phyloP scores from a whole-genome alignment of 2,888 invertebrate genomes.

The Lithophane semibrunnea region DNA sequence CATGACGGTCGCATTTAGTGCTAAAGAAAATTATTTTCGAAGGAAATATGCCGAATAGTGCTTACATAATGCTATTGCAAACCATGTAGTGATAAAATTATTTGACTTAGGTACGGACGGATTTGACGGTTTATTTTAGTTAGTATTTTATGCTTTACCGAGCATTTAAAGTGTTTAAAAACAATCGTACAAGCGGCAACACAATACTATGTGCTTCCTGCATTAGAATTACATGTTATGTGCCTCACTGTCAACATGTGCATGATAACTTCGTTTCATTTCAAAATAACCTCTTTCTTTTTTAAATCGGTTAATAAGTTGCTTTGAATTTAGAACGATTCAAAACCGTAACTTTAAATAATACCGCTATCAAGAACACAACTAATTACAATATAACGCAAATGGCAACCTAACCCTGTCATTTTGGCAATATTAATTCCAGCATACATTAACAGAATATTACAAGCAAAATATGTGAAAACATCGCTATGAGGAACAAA shows the following conservation, averaged over 20 bases:
- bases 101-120: not conserved
- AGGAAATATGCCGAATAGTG: too few relatives aligned
- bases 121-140: not conserved
- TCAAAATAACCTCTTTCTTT: not conserved
- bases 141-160: not conserved
- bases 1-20: not conserved
- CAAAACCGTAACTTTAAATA: constrained; percentile 22
- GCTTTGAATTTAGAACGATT: not conserved
- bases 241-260: not conserved
- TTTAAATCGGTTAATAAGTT: not conserved
- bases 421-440: constrained; percentile 55
- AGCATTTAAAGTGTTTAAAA: not conserved
- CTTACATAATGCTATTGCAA: too few relatives aligned
- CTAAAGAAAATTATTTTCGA: not conserved
- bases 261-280: not conserved
- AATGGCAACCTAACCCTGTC: constrained; percentile 19
- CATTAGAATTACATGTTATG: not conserved
- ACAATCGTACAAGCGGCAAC: not conserved
- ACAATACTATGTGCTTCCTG: too few relatives aligned
- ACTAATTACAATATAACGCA: constrained; percentile 36
- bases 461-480: constrained; percentile 65
- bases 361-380: constrained; percentile 17
- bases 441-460: constrained; percentile 57
- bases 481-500: constrained; percentile 57
- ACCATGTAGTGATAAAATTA: not conserved